Evolutionary conservation across 1,140 invertebrate species (phyloP).

Genomic region (Danaus plexippus): DNA sequence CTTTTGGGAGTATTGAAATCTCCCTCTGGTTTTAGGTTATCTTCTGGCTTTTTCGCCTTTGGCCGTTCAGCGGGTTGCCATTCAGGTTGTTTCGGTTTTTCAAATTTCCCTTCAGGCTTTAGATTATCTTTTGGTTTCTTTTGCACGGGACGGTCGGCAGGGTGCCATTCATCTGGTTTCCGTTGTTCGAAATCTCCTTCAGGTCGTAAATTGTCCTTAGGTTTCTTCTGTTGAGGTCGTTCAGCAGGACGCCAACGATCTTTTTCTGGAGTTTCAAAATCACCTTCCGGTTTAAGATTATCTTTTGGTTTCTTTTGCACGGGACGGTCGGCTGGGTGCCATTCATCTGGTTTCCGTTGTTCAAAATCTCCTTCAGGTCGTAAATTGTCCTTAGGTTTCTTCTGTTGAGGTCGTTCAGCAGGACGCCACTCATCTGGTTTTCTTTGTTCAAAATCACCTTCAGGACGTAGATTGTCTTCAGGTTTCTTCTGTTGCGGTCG

Average conservation of each 20-base stretch:
- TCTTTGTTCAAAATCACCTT: slow-evolving; percentile 72
- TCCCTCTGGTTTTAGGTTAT: slow-evolving; percentile 74
- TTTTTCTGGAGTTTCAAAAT: slow-evolving; percentile 71
- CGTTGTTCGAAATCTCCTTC: slow-evolving; percentile 58
- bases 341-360: slow-evolving; percentile 45
- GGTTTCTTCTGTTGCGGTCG: slow-evolving; percentile 13
- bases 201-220: slow-evolving; percentile 72
- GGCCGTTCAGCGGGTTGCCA: slow-evolving; percentile 62
- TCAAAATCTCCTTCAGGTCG: slow-evolving; percentile 72
- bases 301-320: slow-evolving; percentile 54
- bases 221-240: slow-evolving; percentile 68
- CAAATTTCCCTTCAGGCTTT: slow-evolving; percentile 75
- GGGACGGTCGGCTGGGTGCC: slow-evolving; percentile 69
- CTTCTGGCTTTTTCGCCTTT: slow-evolving; percentile 61
- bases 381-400: slow-evolving; percentile 72
- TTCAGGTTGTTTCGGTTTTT: slow-evolving; percentile 51
- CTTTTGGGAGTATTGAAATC: slow-evolving; percentile 71
- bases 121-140: slow-evolving; percentile 76
- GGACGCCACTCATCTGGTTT: slow-evolving; percentile 53
- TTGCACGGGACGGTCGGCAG: slow-evolving; percentile 72
- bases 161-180: slow-evolving; percentile 66
- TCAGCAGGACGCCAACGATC: slow-evolving; percentile 71
- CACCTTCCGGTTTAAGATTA: slow-evolving; percentile 73
- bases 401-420: slow-evolving; percentile 60
- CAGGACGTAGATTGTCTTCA: slow-evolving; percentile 70